Base-by-base conservation (phyloP, 2,888 invertebrate genomes). In the Pollenia angustigena region DNA sequence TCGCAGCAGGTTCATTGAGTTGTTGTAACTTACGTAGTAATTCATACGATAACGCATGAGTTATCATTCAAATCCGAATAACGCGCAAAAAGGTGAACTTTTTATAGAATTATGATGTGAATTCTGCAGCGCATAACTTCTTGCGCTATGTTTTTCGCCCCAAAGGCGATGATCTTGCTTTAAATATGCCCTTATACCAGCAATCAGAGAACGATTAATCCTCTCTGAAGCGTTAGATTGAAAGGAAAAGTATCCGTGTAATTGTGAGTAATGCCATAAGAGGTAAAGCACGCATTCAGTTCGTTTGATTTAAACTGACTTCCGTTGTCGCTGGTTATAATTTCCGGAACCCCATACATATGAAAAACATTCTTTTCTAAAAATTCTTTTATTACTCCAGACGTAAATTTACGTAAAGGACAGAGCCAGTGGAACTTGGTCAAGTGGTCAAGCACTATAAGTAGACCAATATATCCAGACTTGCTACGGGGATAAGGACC, bases 311-410 rank as follows among this genome's bases (percentile, higher is more conserved):
- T 71, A 84, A 89, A 90, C 71, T 90, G 90, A 7, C 79, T 56
- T 7, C 90, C 90, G 80, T 90, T 91, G 48, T 91, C 90, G 16
- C 81, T 81, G n/a, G n/a, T n/a, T n/a, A n/a, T n/a, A n/a, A n/a
- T n/a, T n/a, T n/a, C n/a, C n/a, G n/a, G n/a, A n/a, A n/a, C n/a
- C n/a, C n/a, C n/a, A n/a, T n/a, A n/a, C n/a, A n/a, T n/a, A n/a
- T n/a, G n/a, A n/a, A n/a, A n/a, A n/a, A n/a, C n/a, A n/a, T n/a
- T n/a, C n/a, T n/a, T n/a, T n/a, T n/a, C n/a, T n/a, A n/a, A n/a
- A n/a, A n/a, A n/a, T n/a, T n/a, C n/a, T n/a, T n/a, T n/a, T n/a
- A n/a, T n/a, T n/a, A n/a, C n/a, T n/a, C n/a, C n/a, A n/a, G n/a
- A n/a, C n/a, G n/a, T n/a, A n/a, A n/a, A n/a, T n/a, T n/a, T n/a